A percentile compares a stretch with the other conserved stretches of the same genome.
phyloP scores from a whole-genome alignment of 1,140 invertebrate species.

The Macrotrachela quadricornifera region DNA sequence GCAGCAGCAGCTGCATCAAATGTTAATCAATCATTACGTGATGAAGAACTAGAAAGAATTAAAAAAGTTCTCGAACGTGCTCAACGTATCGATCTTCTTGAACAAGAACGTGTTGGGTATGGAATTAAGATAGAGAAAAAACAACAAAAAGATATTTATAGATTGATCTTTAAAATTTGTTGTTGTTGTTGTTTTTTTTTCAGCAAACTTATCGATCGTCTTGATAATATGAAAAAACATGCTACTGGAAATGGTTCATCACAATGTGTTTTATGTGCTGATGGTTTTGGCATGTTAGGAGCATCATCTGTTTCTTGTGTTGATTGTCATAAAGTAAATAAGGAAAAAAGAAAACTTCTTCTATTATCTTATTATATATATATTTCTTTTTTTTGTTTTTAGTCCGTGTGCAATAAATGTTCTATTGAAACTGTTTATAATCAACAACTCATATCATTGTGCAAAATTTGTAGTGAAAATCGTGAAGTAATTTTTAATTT shows the following conservation, averaged over 20 bases:
- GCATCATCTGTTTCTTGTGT: conserved; percentile 46
- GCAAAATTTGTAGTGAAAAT: conserved; percentile 84
- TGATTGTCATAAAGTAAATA: conserved; percentile 49
- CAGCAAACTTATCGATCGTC: conserved; percentile 56
- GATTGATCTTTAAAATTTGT: too few species aligned
- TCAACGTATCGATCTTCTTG: conserved; percentile 49
- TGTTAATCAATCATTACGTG: conserved; percentile 17
- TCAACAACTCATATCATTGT: conserved; percentile 49
- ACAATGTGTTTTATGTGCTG: conserved; percentile 51
- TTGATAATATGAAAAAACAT: conserved; percentile 54
- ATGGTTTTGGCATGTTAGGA: conserved; percentile 43
- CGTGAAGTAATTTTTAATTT: conserved; percentile 44
- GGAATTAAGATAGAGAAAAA: conserved; percentile 6
- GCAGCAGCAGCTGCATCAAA: too few species aligned
- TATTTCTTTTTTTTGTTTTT: conserved; percentile 10
- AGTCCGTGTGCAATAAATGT: conserved; percentile 64
- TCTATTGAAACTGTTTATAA: conserved; percentile 49
- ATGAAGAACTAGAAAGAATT: conserved; percentile 49
- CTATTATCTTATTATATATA: too few species aligned
- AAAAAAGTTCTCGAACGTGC: conserved; percentile 53
- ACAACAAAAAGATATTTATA: too few species aligned
- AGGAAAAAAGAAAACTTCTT: too few species aligned
- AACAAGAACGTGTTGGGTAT: conserved; percentile 53
- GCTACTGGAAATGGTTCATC: conserved; percentile 41
- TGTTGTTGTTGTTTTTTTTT: conserved; percentile 11